phyloP scores from a whole-genome alignment of 2,888 invertebrate genomes.

The Catocala sponsa region DNA sequence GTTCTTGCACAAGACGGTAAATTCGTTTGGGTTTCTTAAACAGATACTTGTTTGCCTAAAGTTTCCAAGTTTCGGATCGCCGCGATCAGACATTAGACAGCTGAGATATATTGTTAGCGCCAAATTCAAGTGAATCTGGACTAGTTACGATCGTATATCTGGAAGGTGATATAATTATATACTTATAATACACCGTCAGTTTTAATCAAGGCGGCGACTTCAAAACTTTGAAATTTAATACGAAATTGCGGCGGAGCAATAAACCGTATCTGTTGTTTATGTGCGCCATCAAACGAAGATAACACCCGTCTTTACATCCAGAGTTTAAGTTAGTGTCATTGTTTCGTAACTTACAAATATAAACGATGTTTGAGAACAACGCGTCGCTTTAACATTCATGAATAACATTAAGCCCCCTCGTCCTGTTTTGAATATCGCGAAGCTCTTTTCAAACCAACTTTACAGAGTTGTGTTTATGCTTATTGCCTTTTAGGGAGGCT shows the following conservation, averaged over 20 bases:
- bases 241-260: slow-evolving; percentile 69
- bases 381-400: slow-evolving; percentile 82
- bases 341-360: slow-evolving; percentile 84
- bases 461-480: slow-evolving; percentile 73
- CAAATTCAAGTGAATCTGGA: slow-evolving; percentile 71
- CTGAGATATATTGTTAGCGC: slow-evolving; percentile 67
- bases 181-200: slow-evolving; percentile 60
- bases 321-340: slow-evolving; percentile 84
- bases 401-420: slow-evolving; percentile 81
- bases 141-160: slow-evolving; percentile 63
- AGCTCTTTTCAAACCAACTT: slow-evolving; percentile 63
- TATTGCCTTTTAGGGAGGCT: slow-evolving; percentile 72
- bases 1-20: slow-evolving; percentile 61
- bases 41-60: slow-evolving; percentile 75
- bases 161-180: slow-evolving; percentile 65
- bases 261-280: slow-evolving; percentile 80
- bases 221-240: slow-evolving; percentile 75
- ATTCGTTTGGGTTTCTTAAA: slow-evolving; percentile 74
- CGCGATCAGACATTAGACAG: slow-evolving; percentile 58
- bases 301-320: slow-evolving; percentile 79
- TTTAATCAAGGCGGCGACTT: slow-evolving; percentile 68
- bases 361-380: slow-evolving; percentile 82
- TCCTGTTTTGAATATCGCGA: slow-evolving; percentile 76
- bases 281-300: slow-evolving; percentile 80
- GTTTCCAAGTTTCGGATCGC: slow-evolving; percentile 64